Percentiles rank a stretch among this genome's conserved stretches.
These are phyloP conservation scores for Gambusia affinis DNA, from an alignment of 2,113 vertebrate genomes.

Conservation along the genomic window DNA sequence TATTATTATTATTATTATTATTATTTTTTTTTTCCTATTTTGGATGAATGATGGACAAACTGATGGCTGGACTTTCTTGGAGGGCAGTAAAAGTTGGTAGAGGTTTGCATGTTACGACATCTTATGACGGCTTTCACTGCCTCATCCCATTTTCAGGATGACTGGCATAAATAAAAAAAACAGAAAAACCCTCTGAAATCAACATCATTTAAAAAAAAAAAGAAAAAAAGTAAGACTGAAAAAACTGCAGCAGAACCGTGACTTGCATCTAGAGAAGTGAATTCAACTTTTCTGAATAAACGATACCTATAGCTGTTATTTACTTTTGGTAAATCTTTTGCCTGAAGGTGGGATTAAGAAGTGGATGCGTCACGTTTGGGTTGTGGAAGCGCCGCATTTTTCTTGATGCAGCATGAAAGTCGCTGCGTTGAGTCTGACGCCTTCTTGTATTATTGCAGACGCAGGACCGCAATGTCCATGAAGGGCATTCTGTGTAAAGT, in stretches of 20 bases:
- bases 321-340: too few species aligned
- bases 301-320: too few species aligned
- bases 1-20: too few species aligned
- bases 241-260: too few species aligned
- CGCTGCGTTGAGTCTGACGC: neutral
- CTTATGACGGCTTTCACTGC: neutral
- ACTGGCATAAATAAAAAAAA: neutral
- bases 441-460: slow-evolving; percentile 2
- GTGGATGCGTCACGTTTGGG: neutral
- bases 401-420: slow-evolving; percentile 4
- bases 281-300: too few species aligned
- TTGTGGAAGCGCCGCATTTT: neutral
- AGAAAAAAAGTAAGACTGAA: too few species aligned
- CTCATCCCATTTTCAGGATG: neutral
- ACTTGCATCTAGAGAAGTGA: too few species aligned
- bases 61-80: neutral
- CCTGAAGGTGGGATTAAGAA: too few species aligned
- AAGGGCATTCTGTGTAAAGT: slow-evolving; percentile 6
- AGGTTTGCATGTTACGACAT: neutral
- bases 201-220: too few species aligned
- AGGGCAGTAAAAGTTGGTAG: neutral
- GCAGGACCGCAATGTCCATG: slow-evolving; percentile 9
- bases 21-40: neutral
- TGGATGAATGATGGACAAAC: neutral
- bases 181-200: neutral